Evolutionary conservation across 2,888 invertebrate species (phyloP), one percentile per base, ranked within the genome.

Genomic region (Drosophila multiciliata): DNA sequence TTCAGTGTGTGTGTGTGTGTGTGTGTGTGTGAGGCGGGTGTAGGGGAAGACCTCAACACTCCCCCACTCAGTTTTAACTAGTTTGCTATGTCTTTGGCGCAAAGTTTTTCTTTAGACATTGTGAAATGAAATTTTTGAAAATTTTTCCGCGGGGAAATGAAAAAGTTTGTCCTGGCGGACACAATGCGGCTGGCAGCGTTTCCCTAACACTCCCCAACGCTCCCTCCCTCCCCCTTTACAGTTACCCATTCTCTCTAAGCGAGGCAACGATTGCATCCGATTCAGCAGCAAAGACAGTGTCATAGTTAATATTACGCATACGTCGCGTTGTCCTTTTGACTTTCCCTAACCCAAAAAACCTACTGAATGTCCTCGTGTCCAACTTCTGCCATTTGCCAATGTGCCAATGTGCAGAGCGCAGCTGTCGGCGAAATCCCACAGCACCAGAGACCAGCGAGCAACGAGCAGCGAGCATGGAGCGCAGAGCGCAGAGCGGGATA

Each of bases 121-220:
- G 87, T 73, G 89, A 89, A 87, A 87, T 89, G 83, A 89, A 90
- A 87, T 87, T 87, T 87, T 90, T 89, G 78, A 89, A 87, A 90
- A 87, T 89, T 87, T 81, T 89, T 83, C 90, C 88, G 82, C 89
- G 86, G 90, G 91, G 90, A 91, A 90, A 91, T 90, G 88, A 80
- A 80, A 91, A 90, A 90, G 80, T 90, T 90, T 87, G 78, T 74
- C 83, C 83, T 81, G 71, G 69, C 88, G 82, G 80, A 89, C 89
- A 85, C 85, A 89, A 89, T 85, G 84, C 85, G 89, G 84, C 87
- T 80, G 87, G 77, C 70, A 66, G 48, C 69, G 53, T 52, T 45
- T 50, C 40, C 55, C 4, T 11, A 38, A 9, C 48, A 4, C 53
- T 17, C 15, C 67, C 23, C n/a, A n/a, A n/a, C 3, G 17, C 11